Base-by-base conservation (phyloP, 2,888 invertebrate genomes). In the Ferdinandea cuprea region DNA sequence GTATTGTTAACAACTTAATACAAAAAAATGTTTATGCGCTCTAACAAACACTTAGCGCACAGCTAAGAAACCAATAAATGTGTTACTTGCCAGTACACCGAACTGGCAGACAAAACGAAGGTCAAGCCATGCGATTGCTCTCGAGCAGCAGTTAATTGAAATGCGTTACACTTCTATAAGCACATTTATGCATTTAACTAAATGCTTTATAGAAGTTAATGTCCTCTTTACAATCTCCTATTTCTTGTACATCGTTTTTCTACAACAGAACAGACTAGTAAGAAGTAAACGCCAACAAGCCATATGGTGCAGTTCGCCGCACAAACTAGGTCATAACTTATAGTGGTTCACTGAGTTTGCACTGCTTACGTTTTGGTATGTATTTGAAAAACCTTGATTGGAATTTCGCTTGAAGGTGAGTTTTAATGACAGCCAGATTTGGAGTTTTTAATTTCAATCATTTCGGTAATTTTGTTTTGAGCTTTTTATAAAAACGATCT, bases 291-390 rank as follows among this genome's bases (percentile, higher is more conserved):
- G 19, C 32, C 44, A 61, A 46, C 42, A 15, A 28, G 58, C 42
- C 58, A 59, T 58, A 40, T 58, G 58, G 28, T 44, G 30, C 44
- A 44, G 25, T 21, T 46, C 8, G 32, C 11, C 46, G 32, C 61
- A 46, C 44, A 61, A 61, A 61, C 61, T 61, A 8, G 61, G 61
- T 44, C 46, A 61, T 37, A 61, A 17, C 46, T n/a, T 44, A 44
- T 19, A 21, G 19, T 44, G 30, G 44, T 44, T 61, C 21, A 44
- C 3, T 9, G 13, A 19, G 19, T 19, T 19, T 32, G 8, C 56
- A 25, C 21, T 13, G 13, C 11, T 32, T 35, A 35, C n/a, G n/a
- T n/a, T 37, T n/a, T 37, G 37, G 13, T 1, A 35, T 56, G 21
- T 15, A 40, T 37, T 42, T 7, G 8, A 40, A 58, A 58, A 25